phyloP scores from a whole-genome alignment of 1,140 invertebrate species.

The Tetragonula clypearis region DNA sequence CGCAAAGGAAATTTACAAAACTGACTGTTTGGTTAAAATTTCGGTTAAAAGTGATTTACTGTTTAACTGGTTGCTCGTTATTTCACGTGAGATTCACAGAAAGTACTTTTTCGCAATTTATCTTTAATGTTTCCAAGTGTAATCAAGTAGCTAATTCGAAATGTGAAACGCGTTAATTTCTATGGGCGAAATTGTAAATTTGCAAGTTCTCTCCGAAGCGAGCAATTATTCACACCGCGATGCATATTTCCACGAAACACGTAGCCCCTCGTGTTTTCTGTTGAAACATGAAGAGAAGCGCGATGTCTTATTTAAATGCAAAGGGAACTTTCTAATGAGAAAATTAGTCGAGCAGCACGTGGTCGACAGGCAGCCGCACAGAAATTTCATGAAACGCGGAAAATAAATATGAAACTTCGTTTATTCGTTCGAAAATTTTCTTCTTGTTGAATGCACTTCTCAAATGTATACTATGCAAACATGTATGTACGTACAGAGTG shows the following conservation, averaged over 20 bases:
- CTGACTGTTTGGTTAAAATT: not conserved
- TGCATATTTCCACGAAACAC: slow-evolving; percentile 9
- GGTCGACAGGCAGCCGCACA: not conserved
- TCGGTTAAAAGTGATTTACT: not conserved
- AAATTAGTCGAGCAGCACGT: slow-evolving; percentile 35
- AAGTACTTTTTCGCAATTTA: not conserved
- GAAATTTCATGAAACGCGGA: slow-evolving; percentile 6
- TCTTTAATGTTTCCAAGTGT: not conserved
- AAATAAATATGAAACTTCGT: not conserved
- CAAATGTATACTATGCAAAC: too few relatives aligned
- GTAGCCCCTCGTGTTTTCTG: not conserved
- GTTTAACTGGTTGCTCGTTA: not conserved
- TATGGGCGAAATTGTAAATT: slow-evolving; percentile 2
- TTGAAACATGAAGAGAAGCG: not conserved
- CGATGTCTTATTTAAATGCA: slow-evolving; percentile 57
- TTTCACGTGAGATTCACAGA: not conserved
- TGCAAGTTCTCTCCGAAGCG: not conserved
- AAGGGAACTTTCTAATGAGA: slow-evolving; percentile 44
- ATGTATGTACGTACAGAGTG: not conserved
- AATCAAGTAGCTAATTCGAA: slow-evolving; percentile 1
- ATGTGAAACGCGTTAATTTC: not conserved
- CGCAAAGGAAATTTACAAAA: not conserved
- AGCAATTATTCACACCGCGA: slow-evolving; percentile 9
- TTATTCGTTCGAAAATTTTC: not conserved
- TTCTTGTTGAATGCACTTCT: too few relatives aligned